Percentiles rank a stretch among this genome's conserved stretches.
Evolutionary conservation across 1,140 invertebrate species (phyloP).

Genomic region (Teleopsis dalmanni): DNA sequence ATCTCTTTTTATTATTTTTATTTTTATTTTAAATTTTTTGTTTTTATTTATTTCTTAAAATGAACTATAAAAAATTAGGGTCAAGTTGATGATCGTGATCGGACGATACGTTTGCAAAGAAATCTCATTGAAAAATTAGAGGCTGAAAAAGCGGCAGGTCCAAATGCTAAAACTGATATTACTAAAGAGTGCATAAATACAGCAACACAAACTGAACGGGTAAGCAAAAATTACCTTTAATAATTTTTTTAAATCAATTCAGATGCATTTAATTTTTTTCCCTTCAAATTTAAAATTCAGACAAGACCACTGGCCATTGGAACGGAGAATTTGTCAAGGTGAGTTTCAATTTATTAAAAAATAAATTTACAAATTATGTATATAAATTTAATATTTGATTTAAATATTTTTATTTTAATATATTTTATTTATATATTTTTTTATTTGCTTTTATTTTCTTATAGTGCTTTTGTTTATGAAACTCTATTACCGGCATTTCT

Average conservation of each 20-base stretch:
- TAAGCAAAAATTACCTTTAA: conserved; percentile 28
- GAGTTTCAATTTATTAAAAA: conserved; percentile 6
- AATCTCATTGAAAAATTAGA: conserved; percentile 51
- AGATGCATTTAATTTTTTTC: conserved; percentile 2
- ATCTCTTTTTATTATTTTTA: too few species aligned
- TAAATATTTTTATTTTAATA: neutral
- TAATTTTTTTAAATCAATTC: conserved; percentile 1
- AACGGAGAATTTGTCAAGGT: conserved; percentile 41
- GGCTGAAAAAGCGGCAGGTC: conserved; percentile 37
- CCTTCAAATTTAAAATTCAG: conserved; percentile 38
- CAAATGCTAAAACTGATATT: conserved; percentile 5
- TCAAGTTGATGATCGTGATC: conserved; percentile 65
- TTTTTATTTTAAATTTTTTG: too few species aligned
- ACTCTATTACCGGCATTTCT: too few species aligned
- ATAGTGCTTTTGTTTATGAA: too few species aligned
- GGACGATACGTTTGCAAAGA: conserved; percentile 58
- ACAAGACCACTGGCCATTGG: conserved; percentile 54
- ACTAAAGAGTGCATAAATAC: conserved; percentile 50
- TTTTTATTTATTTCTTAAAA: too few species aligned
- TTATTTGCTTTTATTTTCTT: neutral
- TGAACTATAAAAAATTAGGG: conserved; percentile 36
- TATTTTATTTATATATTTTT: neutral
- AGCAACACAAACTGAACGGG: conserved; percentile 67
- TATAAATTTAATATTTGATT: neutral
- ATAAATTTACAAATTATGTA: neutral